These are phyloP conservation scores for Vulpes ferrilata DNA, from an alignment of 2,113 vertebrate genomes.

Conservation along the genomic window DNA sequence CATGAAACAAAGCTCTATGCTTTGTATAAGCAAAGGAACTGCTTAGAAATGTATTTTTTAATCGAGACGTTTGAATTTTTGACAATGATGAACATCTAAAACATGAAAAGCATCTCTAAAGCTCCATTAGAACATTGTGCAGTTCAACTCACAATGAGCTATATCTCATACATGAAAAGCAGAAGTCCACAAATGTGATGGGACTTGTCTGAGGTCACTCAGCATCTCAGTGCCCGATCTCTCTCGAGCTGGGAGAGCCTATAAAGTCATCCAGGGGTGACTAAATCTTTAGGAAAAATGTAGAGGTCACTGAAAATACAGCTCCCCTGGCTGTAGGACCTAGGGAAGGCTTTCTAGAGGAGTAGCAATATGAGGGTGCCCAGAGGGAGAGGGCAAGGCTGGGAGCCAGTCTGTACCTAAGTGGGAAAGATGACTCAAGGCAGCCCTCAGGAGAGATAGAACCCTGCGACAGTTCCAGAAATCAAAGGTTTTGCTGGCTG, in stretches of 20 bases:
- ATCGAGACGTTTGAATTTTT: conserved; percentile 33
- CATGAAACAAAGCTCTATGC: not conserved
- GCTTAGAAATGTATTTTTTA: conserved; percentile 7
- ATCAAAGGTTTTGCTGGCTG: conserved; percentile 24
- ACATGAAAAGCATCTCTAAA: not conserved
- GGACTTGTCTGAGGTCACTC: not conserved
- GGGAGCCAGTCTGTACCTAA: not conserved
- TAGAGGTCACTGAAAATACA: not conserved
- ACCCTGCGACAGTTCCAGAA: not conserved
- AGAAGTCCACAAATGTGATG: conserved; percentile 16
- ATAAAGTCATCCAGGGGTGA: not conserved
- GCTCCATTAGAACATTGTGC: not conserved
- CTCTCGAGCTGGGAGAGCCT: not conserved
- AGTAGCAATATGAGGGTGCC: not conserved
- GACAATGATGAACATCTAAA: not conserved
- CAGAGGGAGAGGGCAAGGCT: not conserved
- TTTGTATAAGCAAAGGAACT: not conserved
- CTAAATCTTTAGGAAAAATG: not conserved
- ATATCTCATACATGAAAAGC: not conserved
- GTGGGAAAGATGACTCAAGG: not conserved
- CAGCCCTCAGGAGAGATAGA: not conserved
- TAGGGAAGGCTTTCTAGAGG: not conserved
- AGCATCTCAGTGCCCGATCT: not conserved
- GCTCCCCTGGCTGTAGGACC: not conserved
- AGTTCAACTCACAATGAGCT: not conserved